Base-by-base conservation (phyloP, 2,888 invertebrate species). In the Amphipyra tragopoginis region DNA sequence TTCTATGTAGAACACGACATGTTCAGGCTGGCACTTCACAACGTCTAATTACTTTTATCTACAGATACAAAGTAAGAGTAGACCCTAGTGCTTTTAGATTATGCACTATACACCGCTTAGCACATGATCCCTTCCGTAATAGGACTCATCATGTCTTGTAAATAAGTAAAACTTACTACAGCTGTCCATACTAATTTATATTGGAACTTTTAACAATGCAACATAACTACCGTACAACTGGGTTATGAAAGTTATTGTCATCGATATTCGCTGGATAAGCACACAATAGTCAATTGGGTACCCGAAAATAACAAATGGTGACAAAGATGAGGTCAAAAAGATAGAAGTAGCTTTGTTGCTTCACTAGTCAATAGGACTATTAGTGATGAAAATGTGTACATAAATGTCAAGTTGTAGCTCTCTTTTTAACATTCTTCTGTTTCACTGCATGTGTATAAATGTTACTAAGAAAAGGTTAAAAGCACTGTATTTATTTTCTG, bases 1-100 rank as follows among this genome's bases (percentile, higher is more conserved):
- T 99, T 97, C 96, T 98, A 97, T 95, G 97, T 99, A 90, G 98
- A 98, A 94, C 98, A 99, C 93, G 99, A 99, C 94, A 97, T 98
- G 92, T 99, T 99, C 96, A 96, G 99, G 92, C 96, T 99, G 89
- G 97, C 98, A 80, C 96, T 99, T 84, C 98, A 99, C 94, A 97
- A 98, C 95, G 69, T 87, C 67, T 93, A 91, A 85, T 73, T 74
- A 80, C 76, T 69, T 78, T 65, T 68, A 73, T 68, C 80, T 75
- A 63, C 74, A 75, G 70, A 68, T 72, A 72, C 69, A 81, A 88
- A 86, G 88, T 87, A 88, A 86, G 91, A 83, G 75, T 79, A 80
- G 73, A 74, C 61, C 68, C 69, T 75, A 75, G 75, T 72, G 81
- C 77, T 81, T 79, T 51, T 67, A 63, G 71, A 65, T 77, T 56